Base-by-base conservation (phyloP, 2,888 invertebrate genomes). In the Cryptus viduatorius region DNA sequence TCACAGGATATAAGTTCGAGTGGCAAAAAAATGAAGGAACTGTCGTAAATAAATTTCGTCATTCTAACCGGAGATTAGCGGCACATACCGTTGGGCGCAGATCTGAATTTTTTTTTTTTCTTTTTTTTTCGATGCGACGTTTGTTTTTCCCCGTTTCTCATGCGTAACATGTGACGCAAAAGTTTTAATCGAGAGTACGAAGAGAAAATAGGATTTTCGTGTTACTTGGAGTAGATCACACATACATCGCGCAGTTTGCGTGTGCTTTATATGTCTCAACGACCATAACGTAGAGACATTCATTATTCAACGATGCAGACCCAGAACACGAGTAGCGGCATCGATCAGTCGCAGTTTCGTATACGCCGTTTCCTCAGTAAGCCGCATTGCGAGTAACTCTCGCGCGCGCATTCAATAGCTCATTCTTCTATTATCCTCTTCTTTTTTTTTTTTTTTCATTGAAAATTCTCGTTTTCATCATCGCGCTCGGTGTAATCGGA, bases 261-360 rank as follows among this genome's bases (percentile, higher is more conserved):
- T 19, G 10, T 56, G 10, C 44, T 24, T 24, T 24, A 24, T 24
- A 24, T 44, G 67, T 46, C 67, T 67, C 56, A 56, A 19, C 61
- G 79, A 48, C 61, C 42, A 44, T 48, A 24, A 12, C 46, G 53
- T 14, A 29, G 14, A 53, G 59, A 4, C 12, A 82, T 73, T 68
- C 16, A 69, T 82, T 44, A 78, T 82, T 82, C 82, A 82, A 78
- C 77, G 72, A 59, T 24, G 37, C 59, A 24, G 65, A 29, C 56
- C 12, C 48, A 42, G 72, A 78, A 82, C 78, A 73, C 50, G 48
- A 71, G 67, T 65, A 14, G n/a, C 19, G 56, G 67, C 68, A 78
- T 82, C 82, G 77, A 82, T 73, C 72, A 82, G 77, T 73, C 48
- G 10, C 82, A 72, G 59, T 67, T 67, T 72, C 59, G 48, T 77